Percentiles rank a stretch among this genome's conserved stretches.
These are phyloP conservation scores for Macroglossus sobrinus DNA, from an alignment of 2,113 vertebrate genomes.

Conservation along the genomic window DNA sequence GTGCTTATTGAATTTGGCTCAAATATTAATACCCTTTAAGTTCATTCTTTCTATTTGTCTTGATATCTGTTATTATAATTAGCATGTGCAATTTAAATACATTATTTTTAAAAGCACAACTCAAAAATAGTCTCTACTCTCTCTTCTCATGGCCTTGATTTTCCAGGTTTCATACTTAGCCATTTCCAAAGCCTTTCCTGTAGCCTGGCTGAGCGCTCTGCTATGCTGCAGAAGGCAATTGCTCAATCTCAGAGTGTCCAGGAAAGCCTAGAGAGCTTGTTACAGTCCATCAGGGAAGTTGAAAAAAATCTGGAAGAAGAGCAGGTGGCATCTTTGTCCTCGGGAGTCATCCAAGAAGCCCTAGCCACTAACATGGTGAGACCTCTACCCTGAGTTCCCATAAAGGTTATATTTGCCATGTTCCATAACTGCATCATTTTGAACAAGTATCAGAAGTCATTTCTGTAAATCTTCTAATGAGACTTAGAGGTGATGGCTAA, in stretches of 20 bases:
- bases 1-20: constrained; percentile 6
- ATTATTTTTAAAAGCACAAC: not conserved
- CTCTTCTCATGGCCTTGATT: not conserved
- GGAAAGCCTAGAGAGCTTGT: constrained; percentile 91
- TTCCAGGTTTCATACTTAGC: constrained; percentile 87
- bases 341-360: constrained; percentile 89
- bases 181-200: constrained; percentile 88
- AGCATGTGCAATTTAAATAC: not conserved
- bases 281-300: constrained; percentile 89
- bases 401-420: not conserved
- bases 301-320: constrained; percentile 80
- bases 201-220: constrained; percentile 86
- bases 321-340: constrained; percentile 81
- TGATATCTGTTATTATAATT: not conserved
- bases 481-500: not conserved
- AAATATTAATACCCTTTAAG: not conserved
- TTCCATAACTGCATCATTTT: not conserved
- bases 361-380: constrained; percentile 91
- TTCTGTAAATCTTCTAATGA: constrained; percentile 18
- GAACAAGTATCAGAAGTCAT: not conserved
- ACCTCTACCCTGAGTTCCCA: not conserved
- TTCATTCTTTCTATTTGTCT: not conserved
- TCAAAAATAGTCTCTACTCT: not conserved
- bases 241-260: constrained; percentile 96
- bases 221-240: constrained; percentile 94